A percentile compares a stretch with the other conserved stretches of the same genome.
Evolutionary conservation across 2,888 invertebrate species (phyloP).

Genomic region (Blera fallax): DNA sequence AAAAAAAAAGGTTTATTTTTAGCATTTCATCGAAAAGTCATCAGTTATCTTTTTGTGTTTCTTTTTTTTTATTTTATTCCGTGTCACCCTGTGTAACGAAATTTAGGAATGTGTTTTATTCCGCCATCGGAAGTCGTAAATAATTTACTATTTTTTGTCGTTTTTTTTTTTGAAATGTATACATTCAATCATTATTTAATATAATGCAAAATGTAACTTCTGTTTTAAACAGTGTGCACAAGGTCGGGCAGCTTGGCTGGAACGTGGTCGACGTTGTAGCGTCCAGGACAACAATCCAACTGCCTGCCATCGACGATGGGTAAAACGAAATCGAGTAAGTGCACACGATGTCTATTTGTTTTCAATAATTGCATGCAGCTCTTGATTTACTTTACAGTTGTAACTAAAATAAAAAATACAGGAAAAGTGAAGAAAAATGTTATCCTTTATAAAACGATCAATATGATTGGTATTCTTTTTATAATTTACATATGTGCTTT

Average conservation of each 20-base stretch:
- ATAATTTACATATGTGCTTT: not conserved
- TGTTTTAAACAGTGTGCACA: conserved; percentile 87
- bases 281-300: conserved; percentile 86
- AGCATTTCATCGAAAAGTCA: conserved; percentile 43
- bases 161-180: conserved; percentile 9
- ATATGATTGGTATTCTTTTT: not conserved
- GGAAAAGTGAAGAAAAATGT: not conserved
- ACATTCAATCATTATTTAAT: not conserved
- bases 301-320: conserved; percentile 89
- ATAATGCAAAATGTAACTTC: conserved; percentile 20
- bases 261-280: conserved; percentile 85
- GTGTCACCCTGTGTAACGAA: conserved; percentile 68
- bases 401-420: not conserved
- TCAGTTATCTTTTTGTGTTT: not conserved
- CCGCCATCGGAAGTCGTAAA: conserved; percentile 65
- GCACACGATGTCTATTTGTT: not conserved
- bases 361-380: not conserved
- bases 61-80: conserved; percentile 41
- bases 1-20: conserved; percentile 22
- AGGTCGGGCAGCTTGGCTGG: conserved; percentile 93
- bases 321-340: conserved; percentile 92
- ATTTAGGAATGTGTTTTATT: conserved; percentile 69
- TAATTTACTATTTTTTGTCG: conserved; percentile 36
- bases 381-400: not conserved
- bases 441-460: not conserved